Percentiles rank a stretch among this genome's conserved stretches.
Conservation (phyloP, 2,888 invertebrate genomes). For the Ceramica pisi region DNA sequence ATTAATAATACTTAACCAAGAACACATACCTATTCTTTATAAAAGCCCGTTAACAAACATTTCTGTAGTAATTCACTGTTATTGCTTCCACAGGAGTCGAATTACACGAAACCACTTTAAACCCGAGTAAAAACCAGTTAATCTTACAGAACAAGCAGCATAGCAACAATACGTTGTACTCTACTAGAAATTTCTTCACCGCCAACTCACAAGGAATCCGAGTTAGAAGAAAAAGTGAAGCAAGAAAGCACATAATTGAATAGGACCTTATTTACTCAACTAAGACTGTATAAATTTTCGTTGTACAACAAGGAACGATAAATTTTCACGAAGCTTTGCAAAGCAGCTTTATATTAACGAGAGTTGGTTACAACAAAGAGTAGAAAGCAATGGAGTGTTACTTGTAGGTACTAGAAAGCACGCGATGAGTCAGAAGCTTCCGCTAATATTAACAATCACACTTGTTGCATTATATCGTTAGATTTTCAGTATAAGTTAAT, state of each 20-base stretch:
- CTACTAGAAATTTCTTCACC: slow-evolving; percentile 26
- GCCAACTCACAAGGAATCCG: slow-evolving; percentile 45
- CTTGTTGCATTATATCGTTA: neutral
- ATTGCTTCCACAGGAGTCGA: slow-evolving; percentile 30
- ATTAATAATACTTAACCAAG: neutral
- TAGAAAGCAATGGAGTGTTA: slow-evolving; percentile 32
- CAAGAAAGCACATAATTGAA: slow-evolving; percentile 73
- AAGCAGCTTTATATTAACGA: slow-evolving; percentile 76
- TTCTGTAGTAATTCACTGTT: slow-evolving; percentile 21
- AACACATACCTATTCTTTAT: neutral
- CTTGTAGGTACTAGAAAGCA: neutral
- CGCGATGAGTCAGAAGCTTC: neutral
- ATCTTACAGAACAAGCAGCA: slow-evolving; percentile 38
- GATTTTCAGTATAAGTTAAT: no score
- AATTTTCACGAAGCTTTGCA: slow-evolving; percentile 81
- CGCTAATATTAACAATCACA: neutral
- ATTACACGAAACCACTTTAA: slow-evolving; percentile 44
- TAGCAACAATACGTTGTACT: slow-evolving; percentile 26
- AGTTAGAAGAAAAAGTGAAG: slow-evolving; percentile 61
- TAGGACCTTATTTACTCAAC: slow-evolving; percentile 73
- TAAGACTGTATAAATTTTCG: slow-evolving; percentile 73
- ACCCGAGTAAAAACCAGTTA: slow-evolving; percentile 24
- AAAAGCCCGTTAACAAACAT: neutral
- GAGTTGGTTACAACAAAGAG: slow-evolving; percentile 65
- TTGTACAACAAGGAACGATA: slow-evolving; percentile 76